Evolutionary conservation across 2,113 vertebrate species (phyloP).

Genomic region (Drymodes brunneopygia): DNA sequence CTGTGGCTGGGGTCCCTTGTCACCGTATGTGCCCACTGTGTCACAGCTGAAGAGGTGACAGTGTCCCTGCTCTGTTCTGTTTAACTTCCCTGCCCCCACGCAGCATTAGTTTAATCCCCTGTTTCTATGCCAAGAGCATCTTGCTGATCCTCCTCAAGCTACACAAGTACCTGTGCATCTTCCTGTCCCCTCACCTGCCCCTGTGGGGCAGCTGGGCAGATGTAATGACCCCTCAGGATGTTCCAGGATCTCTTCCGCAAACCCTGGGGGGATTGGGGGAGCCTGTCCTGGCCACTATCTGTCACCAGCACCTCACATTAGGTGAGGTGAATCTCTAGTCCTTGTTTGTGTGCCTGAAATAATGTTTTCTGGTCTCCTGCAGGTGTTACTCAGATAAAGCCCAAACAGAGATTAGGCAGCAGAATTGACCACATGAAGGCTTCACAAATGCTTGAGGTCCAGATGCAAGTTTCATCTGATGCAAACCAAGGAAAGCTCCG

Average conservation of each 20-base stretch:
- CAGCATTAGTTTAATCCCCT: not conserved
- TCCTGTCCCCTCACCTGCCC: not conserved
- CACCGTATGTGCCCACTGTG: not conserved
- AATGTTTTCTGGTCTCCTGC: not conserved
- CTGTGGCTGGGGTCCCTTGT: not conserved
- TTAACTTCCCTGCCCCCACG: not conserved
- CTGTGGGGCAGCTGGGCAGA: rapidly evolving
- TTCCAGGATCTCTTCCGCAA: not conserved
- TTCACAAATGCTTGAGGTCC: not conserved
- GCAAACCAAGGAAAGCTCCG: not conserved
- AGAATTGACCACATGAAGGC: not conserved
- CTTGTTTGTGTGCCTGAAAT: not conserved
- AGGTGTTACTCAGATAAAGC: not conserved
- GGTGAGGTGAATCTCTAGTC: not conserved
- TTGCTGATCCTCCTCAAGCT: not conserved
- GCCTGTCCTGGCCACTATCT: not conserved
- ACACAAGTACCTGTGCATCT: not conserved
- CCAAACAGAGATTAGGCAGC: not conserved
- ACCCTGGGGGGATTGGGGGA: rapidly evolving
- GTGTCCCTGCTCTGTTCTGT: not conserved
- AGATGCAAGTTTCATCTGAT: rapidly evolving
- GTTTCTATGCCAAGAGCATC: not conserved
- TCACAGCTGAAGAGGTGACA: not conserved
- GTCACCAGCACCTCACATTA: rapidly evolving
- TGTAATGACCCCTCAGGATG: not conserved